Conservation (phyloP, 2,113 vertebrate genomes). For the Hemiscyllium ocellatum region DNA sequence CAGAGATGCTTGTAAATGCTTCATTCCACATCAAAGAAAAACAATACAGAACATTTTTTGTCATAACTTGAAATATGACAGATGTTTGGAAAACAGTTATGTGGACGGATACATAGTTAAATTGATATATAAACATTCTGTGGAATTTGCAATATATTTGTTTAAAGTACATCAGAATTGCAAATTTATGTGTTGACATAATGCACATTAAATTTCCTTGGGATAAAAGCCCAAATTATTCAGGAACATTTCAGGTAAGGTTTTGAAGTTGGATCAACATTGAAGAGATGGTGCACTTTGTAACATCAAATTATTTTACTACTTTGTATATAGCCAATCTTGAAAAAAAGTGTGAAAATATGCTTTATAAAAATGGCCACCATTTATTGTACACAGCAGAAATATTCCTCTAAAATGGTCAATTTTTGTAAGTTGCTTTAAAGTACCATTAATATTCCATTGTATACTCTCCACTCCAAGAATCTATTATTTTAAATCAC, state of each 20-base stretch:
- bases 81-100: background rate
- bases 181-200: background rate
- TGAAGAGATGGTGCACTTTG: background rate
- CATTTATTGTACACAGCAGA: background rate
- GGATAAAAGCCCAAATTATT: background rate
- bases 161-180: background rate
- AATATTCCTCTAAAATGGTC: background rate
- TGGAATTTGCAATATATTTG: background rate
- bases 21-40: background rate
- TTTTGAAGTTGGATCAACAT: background rate
- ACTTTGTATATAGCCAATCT: background rate
- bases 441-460: background rate
- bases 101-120: background rate
- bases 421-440: background rate
- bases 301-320: background rate
- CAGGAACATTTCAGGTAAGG: background rate
- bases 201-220: background rate
- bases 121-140: background rate
- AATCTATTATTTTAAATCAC: background rate
- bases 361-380: background rate
- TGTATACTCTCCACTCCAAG: background rate
- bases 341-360: background rate
- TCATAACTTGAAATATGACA: slow-evolving; percentile 10
- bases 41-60: background rate
- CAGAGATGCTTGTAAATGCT: background rate